Conservation (phyloP, 2,797 vertebrate species). For the Cyclura pinguis region DNA sequence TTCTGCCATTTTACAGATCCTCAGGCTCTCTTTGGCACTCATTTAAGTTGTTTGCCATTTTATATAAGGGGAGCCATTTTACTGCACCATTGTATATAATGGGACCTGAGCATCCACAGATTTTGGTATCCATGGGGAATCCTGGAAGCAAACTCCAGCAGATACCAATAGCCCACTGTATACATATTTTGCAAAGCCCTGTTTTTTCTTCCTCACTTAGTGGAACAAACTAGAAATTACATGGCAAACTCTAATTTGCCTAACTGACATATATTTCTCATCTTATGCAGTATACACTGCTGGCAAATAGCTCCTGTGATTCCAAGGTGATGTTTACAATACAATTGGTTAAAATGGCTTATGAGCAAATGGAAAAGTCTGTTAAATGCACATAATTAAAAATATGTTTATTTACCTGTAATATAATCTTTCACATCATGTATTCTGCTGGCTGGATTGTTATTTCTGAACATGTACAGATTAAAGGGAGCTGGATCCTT, state of each 20-base stretch:
- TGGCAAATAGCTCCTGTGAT: constrained; percentile 8
- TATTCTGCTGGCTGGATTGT: constrained; percentile 98
- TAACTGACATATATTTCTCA: constrained; percentile 13
- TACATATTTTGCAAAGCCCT: neutral
- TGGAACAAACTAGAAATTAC: constrained; percentile 22
- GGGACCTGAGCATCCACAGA: no score
- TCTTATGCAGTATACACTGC: neutral
- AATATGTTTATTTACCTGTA: constrained; percentile 85
- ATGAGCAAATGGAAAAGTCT: constrained; percentile 13
- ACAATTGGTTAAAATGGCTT: neutral
- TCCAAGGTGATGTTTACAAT: constrained; percentile 26
- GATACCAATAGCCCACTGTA: no score
- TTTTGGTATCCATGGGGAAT: no score
- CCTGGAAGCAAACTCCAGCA: no score
- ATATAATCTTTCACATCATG: constrained; percentile 96
- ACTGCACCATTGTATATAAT: no score
- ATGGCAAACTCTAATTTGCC: neutral
- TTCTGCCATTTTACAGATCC: no score
- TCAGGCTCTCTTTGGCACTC: no score
- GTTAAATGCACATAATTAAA: constrained; percentile 17
- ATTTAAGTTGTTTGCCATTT: no score
- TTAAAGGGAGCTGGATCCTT: constrained; percentile 95
- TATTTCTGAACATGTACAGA: constrained; percentile 97
- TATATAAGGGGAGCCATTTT: no score
- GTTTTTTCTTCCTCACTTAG: neutral